These are phyloP conservation scores for Berghia stephanieae DNA, from an alignment of 1,140 invertebrate genomes.

Conservation along the genomic window DNA sequence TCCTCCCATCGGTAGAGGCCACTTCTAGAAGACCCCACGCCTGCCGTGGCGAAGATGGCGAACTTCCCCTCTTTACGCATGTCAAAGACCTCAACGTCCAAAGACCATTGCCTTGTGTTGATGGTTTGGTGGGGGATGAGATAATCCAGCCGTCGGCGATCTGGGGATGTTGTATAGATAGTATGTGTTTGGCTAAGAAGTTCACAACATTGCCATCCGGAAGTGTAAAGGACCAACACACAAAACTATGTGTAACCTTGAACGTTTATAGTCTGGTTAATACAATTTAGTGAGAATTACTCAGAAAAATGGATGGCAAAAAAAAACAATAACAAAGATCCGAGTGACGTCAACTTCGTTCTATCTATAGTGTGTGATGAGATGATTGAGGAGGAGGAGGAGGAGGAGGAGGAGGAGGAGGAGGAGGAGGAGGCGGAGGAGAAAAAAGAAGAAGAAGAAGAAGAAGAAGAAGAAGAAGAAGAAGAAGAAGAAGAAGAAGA, in stretches of 20 bases:
- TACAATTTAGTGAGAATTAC: no score
- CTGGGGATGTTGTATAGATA: no score
- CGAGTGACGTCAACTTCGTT: no score
- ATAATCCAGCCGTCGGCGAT: conserved; percentile 52
- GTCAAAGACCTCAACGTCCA: conserved; percentile 61
- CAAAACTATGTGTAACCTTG: no score
- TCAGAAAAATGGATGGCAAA: no score
- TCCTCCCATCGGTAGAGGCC: conserved; percentile 59
- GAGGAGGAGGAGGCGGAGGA: neutral
- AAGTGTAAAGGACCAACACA: no score
- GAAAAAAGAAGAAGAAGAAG: neutral
- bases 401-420: neutral
- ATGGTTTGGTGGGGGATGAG: conserved; percentile 57
- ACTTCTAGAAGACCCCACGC: conserved; percentile 35
- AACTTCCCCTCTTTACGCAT: conserved; percentile 61
- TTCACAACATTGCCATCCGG: no score
- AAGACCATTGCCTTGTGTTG: conserved; percentile 47
- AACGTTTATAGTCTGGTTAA: no score
- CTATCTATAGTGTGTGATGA: no score
- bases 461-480: neutral
- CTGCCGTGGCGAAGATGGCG: conserved; percentile 54
- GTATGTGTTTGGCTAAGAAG: no score
- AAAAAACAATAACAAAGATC: no score
- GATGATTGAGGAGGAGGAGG: neutral
- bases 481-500: neutral